Evolutionary conservation across 2,797 vertebrate genomes (phyloP), one percentile per base, ranked within the genome.

Genomic region (Craterocephalus amniculus): DNA sequence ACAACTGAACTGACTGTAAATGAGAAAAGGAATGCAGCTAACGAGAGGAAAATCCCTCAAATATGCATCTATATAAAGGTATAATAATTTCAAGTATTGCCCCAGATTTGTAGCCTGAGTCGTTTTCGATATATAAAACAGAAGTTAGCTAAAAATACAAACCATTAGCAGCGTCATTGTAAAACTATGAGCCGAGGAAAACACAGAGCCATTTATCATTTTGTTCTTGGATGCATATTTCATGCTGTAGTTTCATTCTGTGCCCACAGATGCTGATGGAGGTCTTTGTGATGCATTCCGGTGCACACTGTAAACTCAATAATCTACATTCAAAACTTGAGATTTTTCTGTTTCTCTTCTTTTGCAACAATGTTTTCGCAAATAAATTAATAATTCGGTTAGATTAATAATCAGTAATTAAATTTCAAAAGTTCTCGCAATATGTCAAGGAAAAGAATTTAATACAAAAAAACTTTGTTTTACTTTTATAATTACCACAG

Each of bases 51-150:
- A 58, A 63, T n/a, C 32, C 20, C 36, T 63, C 48, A 60, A 65
- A 71, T 60, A 29, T 32, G 69, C 3, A 58, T 51, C 38, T 32
- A 67, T 10, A 45, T 3, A 58, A 31, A 32, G 61, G 26, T 34
- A 49, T 43, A 74, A 75, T 76, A 86, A 73, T 20, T 88, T 91
- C 87, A 91, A 91, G 89, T 91, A 83, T 85, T 79, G 61, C 43
- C 63, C 6, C 71, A 58, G 51, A 70, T 62, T 49, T 55, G 7
- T 14, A 69, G n/a, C 71, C 83, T 84, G 87, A 87, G 79, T 45
- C 63, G 13, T 63, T 67, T 6, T n/a, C 29, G 9, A 65, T 26
- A 22, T 45, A 60, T 45, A 31, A 68, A 66, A 65, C 59, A 29
- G 27, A 38, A 56, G 63, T 16, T 0, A 34, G 5, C 29, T 58